These are phyloP conservation scores for Myripristis jacobus DNA, from an alignment of 2,797 vertebrate genomes.

Conservation along the genomic window DNA sequence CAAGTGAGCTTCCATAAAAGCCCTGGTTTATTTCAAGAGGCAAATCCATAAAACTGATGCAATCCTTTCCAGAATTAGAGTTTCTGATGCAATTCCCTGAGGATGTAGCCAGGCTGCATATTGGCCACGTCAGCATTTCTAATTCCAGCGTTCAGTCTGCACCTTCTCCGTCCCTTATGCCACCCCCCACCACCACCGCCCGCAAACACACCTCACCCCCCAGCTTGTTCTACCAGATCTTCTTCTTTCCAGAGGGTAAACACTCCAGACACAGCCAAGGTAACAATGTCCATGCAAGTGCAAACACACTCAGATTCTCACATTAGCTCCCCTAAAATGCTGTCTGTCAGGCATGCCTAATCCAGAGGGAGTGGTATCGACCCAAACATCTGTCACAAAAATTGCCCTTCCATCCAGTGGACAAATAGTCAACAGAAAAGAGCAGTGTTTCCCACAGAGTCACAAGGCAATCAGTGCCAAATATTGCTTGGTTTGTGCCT, in stretches of 20 bases:
- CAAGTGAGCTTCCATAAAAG: background rate
- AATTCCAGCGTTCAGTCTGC: slow-evolving; percentile 23
- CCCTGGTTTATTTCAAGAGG: background rate
- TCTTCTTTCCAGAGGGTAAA: slow-evolving; percentile 52
- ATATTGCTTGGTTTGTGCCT: too few relatives aligned
- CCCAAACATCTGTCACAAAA: slow-evolving; percentile 47
- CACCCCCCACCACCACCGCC: too few relatives aligned
- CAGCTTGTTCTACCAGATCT: slow-evolving; percentile 19
- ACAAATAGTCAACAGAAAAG: background rate
- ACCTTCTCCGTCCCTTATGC: slow-evolving; percentile 3
- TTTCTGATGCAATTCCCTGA: background rate
- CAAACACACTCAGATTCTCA: slow-evolving; percentile 47
- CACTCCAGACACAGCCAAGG: slow-evolving; percentile 56
- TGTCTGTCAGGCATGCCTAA: slow-evolving; percentile 46
- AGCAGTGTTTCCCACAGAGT: background rate
- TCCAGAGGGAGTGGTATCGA: slow-evolving; percentile 29
- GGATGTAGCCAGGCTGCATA: background rate
- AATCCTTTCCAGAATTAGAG: background rate
- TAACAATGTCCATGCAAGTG: slow-evolving; percentile 30
- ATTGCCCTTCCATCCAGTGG: background rate
- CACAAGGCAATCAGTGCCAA: background rate
- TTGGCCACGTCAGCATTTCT: slow-evolving; percentile 29
- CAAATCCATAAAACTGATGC: background rate
- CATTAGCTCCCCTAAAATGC: slow-evolving; percentile 36
- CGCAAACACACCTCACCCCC: background rate